These are phyloP conservation scores for Gephyroberyx darwinii DNA, from an alignment of 2,797 vertebrate genomes.

Conservation along the genomic window DNA sequence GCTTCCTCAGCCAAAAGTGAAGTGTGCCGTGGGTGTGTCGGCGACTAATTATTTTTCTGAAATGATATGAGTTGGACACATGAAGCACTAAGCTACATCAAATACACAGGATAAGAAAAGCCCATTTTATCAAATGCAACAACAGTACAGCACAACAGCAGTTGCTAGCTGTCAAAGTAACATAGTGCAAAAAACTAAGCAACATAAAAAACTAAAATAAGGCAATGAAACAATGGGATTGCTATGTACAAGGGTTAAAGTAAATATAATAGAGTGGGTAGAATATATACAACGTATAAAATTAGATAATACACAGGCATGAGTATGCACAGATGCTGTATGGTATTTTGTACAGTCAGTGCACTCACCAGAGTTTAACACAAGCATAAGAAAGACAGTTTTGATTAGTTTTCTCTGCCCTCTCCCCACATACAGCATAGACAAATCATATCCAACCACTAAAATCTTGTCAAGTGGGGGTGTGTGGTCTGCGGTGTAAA, in stretches of 20 bases:
- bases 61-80: slow-evolving; percentile 42
- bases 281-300: slow-evolving; percentile 14
- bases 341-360: too few species aligned
- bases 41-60: slow-evolving; percentile 30
- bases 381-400: too few species aligned
- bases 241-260: slow-evolving; percentile 4
- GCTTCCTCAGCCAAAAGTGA: slow-evolving; percentile 51
- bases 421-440: not conserved
- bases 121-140: not conserved
- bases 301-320: slow-evolving; percentile 3
- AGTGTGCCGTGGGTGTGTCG: not conserved
- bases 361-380: too few species aligned
- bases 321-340: slow-evolving; percentile 1
- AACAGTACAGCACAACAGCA: not conserved
- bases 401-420: too few species aligned
- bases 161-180: not conserved
- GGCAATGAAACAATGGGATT: not conserved
- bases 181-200: not conserved
- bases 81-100: not conserved
- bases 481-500: too few species aligned
- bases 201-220: not conserved
- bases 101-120: not conserved
- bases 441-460: not conserved
- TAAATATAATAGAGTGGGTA: not conserved
- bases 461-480: not conserved